These are phyloP conservation scores for Diabrotica balteata DNA, from an alignment of 2,888 invertebrate genomes.

Conservation along the genomic window DNA sequence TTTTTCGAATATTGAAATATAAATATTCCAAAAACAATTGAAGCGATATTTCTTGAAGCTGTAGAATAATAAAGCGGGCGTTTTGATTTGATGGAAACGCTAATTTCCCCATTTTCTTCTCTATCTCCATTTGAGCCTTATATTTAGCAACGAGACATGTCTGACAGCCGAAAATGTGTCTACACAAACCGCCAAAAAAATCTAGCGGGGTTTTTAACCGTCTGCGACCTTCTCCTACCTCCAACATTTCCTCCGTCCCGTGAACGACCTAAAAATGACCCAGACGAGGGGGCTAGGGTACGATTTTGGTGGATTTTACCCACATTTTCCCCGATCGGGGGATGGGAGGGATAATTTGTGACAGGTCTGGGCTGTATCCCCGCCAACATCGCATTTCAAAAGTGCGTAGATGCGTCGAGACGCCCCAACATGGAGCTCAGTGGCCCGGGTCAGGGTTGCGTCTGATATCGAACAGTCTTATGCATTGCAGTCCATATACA, in stretches of 20 bases:
- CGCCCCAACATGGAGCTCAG: constrained; percentile 43
- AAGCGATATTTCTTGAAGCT: too few species aligned
- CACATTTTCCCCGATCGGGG: constrained; percentile 15
- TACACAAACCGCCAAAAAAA: constrained; percentile 15
- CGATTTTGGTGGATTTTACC: constrained; percentile 16
- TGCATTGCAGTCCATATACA: constrained; percentile 5
- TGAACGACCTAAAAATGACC: constrained; percentile 32
- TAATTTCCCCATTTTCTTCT: too few species aligned
- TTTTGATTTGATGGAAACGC: too few species aligned
- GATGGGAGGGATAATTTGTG: constrained; percentile 13
- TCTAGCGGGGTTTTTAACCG: constrained; percentile 22
- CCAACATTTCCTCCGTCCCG: constrained; percentile 15
- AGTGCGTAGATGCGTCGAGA: constrained; percentile 29
- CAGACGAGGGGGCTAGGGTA: constrained; percentile 19
- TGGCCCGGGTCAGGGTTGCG: constrained; percentile 48
- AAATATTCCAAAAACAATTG: too few species aligned
- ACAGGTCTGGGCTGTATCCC: constrained; percentile 25
- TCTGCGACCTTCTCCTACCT: constrained; percentile 24
- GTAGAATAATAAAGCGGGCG: too few species aligned
- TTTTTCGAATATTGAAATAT: too few species aligned
- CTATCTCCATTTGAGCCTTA: too few species aligned
- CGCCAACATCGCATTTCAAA: constrained; percentile 20
- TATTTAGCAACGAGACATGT: constrained; percentile 8
- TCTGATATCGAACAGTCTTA: constrained; percentile 39
- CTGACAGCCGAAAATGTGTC: constrained; percentile 20